A percentile compares a stretch with the other conserved stretches of the same genome.
phyloP scores from a whole-genome alignment of 2,113 vertebrate genomes.

The Mustelus asterias region DNA sequence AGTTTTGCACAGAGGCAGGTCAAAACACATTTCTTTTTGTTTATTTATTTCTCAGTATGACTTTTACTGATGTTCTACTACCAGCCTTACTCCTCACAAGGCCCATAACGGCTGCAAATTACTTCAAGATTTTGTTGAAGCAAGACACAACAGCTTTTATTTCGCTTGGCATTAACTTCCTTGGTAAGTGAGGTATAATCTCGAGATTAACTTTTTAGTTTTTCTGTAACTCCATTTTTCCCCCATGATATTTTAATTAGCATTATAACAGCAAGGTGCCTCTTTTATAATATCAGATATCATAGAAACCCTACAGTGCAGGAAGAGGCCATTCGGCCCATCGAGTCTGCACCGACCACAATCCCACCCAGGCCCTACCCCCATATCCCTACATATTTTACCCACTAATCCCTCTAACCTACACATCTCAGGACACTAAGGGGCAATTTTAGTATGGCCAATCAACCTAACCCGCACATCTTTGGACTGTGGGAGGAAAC shows the following conservation, averaged over 20 bases:
- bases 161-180: neutral
- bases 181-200: neutral
- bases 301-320: no score
- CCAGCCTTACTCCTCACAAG: slow-evolving; percentile 8
- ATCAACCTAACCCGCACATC: no score
- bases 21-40: slow-evolving; percentile 29
- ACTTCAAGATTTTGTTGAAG: neutral
- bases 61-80: slow-evolving; percentile 13
- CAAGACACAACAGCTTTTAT: neutral
- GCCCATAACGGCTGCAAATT: neutral
- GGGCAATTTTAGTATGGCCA: no score
- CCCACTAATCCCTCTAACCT: no score
- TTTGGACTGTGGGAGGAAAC: no score
- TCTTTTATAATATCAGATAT: neutral
- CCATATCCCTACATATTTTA: no score
- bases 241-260: neutral
- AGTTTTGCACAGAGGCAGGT: slow-evolving; percentile 13
- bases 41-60: slow-evolving; percentile 31
- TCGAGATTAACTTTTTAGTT: neutral
- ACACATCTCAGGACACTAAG: no score
- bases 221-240: neutral
- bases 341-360: no score
- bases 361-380: no score
- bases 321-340: no score
- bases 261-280: neutral